Evolutionary conservation across 2,888 invertebrate genomes (phyloP).

Genomic region (Apotomis betuletana): DNA sequence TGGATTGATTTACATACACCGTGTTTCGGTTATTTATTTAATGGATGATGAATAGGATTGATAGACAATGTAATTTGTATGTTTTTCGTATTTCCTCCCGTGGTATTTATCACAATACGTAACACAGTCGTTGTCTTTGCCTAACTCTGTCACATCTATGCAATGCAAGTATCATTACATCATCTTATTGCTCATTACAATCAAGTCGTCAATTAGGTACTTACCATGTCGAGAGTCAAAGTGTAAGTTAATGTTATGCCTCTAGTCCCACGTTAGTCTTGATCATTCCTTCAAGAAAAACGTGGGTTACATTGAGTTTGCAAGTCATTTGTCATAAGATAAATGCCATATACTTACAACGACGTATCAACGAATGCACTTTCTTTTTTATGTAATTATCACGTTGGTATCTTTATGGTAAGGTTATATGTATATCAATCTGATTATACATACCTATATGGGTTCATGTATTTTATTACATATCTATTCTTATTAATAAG

Average conservation of each 20-base stretch:
- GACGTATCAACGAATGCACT: not conserved
- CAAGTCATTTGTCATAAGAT: slow-evolving; percentile 9
- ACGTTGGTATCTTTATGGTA: not conserved
- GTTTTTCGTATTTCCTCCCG: too few species aligned
- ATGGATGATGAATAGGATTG: too few species aligned
- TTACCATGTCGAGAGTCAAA: not conserved
- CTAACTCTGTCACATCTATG: not conserved
- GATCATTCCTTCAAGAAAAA: slow-evolving; percentile 14
- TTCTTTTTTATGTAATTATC: not conserved
- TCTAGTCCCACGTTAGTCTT: slow-evolving; percentile 12
- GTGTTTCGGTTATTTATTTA: too few species aligned
- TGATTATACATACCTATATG: not conserved
- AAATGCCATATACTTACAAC: not conserved
- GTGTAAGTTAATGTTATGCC: not conserved
- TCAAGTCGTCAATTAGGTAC: not conserved
- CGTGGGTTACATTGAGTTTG: slow-evolving; percentile 3
- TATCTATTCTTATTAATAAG: too few species aligned
- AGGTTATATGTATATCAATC: not conserved
- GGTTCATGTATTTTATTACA: too few species aligned
- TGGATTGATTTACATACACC: too few species aligned
- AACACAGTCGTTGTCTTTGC: not conserved
- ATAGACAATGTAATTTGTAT: too few species aligned
- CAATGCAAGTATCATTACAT: slow-evolving; percentile 1
- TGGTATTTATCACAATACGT: not conserved
- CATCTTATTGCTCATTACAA: slow-evolving; percentile 17